Base-by-base conservation (phyloP, 2,888 invertebrate species). In the Bhutanitis thaidina region DNA sequence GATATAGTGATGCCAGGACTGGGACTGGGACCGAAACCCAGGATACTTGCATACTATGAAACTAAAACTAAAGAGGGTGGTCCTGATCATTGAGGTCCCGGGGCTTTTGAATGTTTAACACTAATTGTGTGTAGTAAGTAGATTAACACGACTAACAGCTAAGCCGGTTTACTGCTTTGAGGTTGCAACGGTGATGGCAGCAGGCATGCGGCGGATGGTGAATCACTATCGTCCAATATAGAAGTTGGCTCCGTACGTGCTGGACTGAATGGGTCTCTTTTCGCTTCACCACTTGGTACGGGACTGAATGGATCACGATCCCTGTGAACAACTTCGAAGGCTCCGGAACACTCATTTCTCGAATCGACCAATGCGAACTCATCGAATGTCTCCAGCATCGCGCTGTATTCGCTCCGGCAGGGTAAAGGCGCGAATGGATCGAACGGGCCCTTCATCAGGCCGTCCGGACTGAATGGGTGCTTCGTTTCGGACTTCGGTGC, bases 131-230 rank as follows among this genome's bases (percentile, higher is more conserved):
- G 5, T 5, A 2, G 20, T 20, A 5, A 20, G 2, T 20, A 20
- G 2, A 5, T 20, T 20, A 20, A 20, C 20, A 20, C 5, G 5
- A 20, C n/a, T 27, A 14, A 9, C 1, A 41, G 30, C 59, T 73
- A 77, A 47, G 65, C 56, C 39, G 66, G 61, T 54, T 79, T 78
- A 50, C 71, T 77, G 40, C 62, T 82, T 52, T 84, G 86, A 1
- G 93, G 92, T 62, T 88, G 88, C n/a, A 93, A 61, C 0, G 93
- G 92, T 0, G 92, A 91, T 0, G 92, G 93, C 35, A 92, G 66
- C 0, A 91, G 72, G 44, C 89, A 88, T 3, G 80, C 90, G 0
- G 82, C 67, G 0, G 85, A 82, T 0, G 90, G 87, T 0, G 88
- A 89, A 12, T 81, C 76, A 20, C 67, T 77, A 27, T 79, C 81